Evolutionary conservation across 2,888 invertebrate genomes (phyloP), one percentile per base, ranked within the genome.

Genomic region (Tricholauxania praeusta): DNA sequence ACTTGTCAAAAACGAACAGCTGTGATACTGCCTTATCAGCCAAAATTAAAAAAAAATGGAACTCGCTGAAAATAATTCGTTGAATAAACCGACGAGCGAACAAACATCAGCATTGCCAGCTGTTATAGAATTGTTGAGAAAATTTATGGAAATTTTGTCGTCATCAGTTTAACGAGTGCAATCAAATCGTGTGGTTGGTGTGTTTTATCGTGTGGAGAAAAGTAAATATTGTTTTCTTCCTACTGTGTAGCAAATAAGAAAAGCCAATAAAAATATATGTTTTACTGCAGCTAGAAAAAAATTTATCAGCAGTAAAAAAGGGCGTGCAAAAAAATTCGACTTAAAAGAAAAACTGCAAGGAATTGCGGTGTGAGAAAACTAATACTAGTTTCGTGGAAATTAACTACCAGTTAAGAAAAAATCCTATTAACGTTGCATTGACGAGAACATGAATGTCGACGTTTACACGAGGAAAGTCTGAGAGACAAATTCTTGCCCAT

Each of bases 91-190:
- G 2, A 39, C 10, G 10, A 39, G 1, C 39, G 39, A 8, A 1
- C 1, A 4, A 39, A 39, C 10, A 10, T 28, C 19, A 3, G 57
- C 22, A 28, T 57, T 57, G 57, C 57, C 57, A 57, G 28, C 57
- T 28, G 6, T 14, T 3, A 28, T 7, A 0, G 39, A 39, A 39
- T 39, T 39, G 10, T 39, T 39, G 39, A 39, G 39, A 63, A 17
- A 14, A 63, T 48, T 63, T 8, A 10, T 19, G 28, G 28, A 17
- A 19, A 8, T 48, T 53, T 74, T 66, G 15, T 63, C n/a, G 55
- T 68, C 68, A 72, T 73, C 72, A 76, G 76, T 76, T 70, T 68
- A 67, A 75, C 73, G 76, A 76, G 72, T 76, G 68, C 49, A 71
- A 72, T 70, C 72, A 69, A 72, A 74, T 74, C 71, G 74, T 71